Evolutionary conservation across 1,140 invertebrate genomes (phyloP), one percentile per base, ranked within the genome.

Genomic region (Drosophila auraria): DNA sequence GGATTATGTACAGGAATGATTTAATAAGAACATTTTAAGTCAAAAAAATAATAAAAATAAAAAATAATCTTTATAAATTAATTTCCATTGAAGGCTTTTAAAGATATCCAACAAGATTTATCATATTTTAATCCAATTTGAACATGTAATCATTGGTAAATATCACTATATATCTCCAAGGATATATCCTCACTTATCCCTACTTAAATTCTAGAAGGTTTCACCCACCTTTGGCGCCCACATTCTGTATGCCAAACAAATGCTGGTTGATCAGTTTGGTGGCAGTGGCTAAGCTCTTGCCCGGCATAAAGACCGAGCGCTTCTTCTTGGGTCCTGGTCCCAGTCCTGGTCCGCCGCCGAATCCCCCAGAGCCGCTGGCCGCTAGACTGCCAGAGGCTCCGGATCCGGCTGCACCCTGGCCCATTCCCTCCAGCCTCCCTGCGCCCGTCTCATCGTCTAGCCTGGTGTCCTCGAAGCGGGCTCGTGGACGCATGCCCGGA

Each of bases 211-310:
- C 5, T 42, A 15, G 38, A 0, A 15, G 3, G 12, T 6, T 53
- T 4, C 0, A 80, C 87, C 72, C 78, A 94, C 94, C 94, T 92
- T 93, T 91, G 82, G 93, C 94, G 81, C 94, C 94, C 59, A 94
- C 93, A 82, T 94, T 94, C 74, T 95, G 94, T 20, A 95, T 92
- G 59, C 96, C 95, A 90, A 96, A 96, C 73, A 96, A 94, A 93
- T 96, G 96, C 82, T 96, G 96, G 93, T 96, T 96, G 84, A 97
- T 95, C 62, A 96, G 94, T 73, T 96, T 94, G 51, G 96, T 96
- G 61, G 96, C 96, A 68, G 95, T 96, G 74, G 95, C 95, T 69
- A 96, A 92, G 80, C 95, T 95, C 92, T 95, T 95, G 40, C 94
- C 94, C 51, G 95, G 94, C 82, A 95, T 94, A 77, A 95, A 95